Conservation (phyloP, 2,113 vertebrate genomes). For the Diadophis punctatus region DNA sequence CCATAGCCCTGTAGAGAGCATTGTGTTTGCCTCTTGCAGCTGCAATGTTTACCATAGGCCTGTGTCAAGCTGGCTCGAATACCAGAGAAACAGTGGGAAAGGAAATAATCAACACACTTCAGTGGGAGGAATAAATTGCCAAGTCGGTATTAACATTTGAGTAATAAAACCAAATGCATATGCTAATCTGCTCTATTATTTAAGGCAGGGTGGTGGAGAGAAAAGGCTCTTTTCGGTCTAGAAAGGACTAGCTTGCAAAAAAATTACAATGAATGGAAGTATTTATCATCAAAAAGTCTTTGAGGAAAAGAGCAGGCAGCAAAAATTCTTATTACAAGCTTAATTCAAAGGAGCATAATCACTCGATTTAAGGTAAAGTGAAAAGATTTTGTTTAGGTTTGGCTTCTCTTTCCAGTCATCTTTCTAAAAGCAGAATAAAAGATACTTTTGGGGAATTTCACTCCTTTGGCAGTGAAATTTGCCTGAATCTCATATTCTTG, state of each 20-base stretch:
- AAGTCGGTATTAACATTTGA: conserved; percentile 70
- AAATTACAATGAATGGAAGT: conserved; percentile 72
- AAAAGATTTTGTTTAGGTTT: conserved; percentile 47
- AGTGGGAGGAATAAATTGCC: conserved; percentile 65
- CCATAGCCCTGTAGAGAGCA: conserved; percentile 44
- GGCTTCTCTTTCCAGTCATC: neutral
- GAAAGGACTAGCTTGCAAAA: conserved; percentile 71
- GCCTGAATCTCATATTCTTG: conserved; percentile 30
- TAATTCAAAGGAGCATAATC: conserved; percentile 57
- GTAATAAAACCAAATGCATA: conserved; percentile 74
- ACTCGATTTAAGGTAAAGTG: conserved; percentile 57
- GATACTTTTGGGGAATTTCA: conserved; percentile 24
- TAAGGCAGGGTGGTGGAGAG: conserved; percentile 31
- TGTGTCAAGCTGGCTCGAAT: conserved; percentile 49
- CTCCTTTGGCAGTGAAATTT: neutral
- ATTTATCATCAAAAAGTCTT: conserved; percentile 75
- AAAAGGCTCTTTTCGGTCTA: conserved; percentile 68
- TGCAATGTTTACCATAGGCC: conserved; percentile 51
- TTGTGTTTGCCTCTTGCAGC: conserved; percentile 62
- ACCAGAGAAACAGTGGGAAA: conserved; percentile 52
- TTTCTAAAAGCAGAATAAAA: neutral
- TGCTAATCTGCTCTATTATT: conserved; percentile 73
- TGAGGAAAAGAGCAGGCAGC: conserved; percentile 66
- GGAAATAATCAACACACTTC: conserved; percentile 71
- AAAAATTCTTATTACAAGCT: conserved; percentile 62